These are phyloP conservation scores for Endotricha flammealis DNA, from an alignment of 2,888 invertebrate species.

Conservation along the genomic window DNA sequence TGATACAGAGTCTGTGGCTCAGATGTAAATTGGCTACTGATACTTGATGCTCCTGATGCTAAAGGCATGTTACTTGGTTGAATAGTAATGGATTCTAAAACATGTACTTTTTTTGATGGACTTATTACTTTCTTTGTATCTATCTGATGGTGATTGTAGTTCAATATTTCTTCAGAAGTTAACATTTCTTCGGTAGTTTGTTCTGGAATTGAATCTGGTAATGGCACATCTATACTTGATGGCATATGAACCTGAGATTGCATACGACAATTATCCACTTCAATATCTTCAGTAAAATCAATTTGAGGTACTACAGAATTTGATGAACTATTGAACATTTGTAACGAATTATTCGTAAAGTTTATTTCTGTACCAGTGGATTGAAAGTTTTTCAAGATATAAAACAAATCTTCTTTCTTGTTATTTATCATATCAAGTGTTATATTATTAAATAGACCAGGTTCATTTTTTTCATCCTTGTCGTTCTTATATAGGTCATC, in stretches of 20 bases:
- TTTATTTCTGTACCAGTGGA: slow-evolving; percentile 24
- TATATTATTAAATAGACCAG: slow-evolving; percentile 22
- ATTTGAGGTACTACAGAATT: not conserved
- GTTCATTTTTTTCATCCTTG: slow-evolving; percentile 18
- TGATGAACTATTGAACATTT: not conserved
- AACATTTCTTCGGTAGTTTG: slow-evolving; percentile 41
- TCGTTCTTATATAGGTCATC: slow-evolving; percentile 37
- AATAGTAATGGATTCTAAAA: slow-evolving; percentile 58
- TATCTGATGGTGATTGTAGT: slow-evolving; percentile 16
- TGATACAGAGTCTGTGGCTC: not conserved
- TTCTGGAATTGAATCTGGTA: slow-evolving; percentile 31
- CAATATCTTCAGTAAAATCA: not conserved
- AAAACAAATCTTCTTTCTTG: slow-evolving; percentile 47
- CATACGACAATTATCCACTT: not conserved
- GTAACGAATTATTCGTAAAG: not conserved
- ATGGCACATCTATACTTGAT: slow-evolving; percentile 3
- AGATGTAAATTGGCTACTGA: not conserved
- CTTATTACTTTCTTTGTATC: slow-evolving; percentile 30
- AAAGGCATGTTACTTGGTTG: slow-evolving; percentile 23
- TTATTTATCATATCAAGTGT: slow-evolving; percentile 37
- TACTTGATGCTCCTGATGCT: not conserved
- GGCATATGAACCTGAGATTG: slow-evolving; percentile 8
- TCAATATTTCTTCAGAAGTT: slow-evolving; percentile 23
- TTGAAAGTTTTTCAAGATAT: slow-evolving; percentile 46
- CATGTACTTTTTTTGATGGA: slow-evolving; percentile 51